Conservation (phyloP, 1,140 invertebrate genomes). For the Cydia pomonella region DNA sequence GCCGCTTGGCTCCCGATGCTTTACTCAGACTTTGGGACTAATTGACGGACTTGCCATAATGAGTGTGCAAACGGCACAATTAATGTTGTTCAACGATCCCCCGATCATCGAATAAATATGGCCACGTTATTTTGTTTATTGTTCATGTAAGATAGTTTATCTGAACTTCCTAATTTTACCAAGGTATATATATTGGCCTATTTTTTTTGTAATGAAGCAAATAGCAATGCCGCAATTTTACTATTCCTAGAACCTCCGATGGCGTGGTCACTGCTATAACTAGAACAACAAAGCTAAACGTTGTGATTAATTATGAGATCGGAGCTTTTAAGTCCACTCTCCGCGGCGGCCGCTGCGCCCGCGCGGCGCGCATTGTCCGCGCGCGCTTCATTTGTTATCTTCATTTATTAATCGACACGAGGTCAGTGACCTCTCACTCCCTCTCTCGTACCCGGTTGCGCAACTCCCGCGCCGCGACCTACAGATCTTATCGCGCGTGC, state of each 20-base stretch:
- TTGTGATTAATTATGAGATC: constrained; percentile 28
- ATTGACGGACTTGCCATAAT: neutral
- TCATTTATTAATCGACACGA: constrained; percentile 54
- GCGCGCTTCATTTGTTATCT: constrained; percentile 59
- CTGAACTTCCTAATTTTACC: neutral
- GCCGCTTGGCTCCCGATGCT: constrained; percentile 32
- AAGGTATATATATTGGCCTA: neutral
- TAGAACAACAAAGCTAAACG: constrained; percentile 30
- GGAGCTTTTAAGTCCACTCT: constrained; percentile 15
- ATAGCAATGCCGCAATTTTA: neutral
- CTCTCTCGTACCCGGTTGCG: constrained; percentile 5
- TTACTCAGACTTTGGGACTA: constrained; percentile 19
- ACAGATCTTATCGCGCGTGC: constrained; percentile 23
- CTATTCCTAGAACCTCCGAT: neutral
- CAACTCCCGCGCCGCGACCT: constrained; percentile 32
- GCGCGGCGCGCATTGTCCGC: constrained; percentile 41
- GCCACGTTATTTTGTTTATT: too few species aligned
- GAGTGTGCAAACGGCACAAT: neutral
- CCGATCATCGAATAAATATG: neutral
- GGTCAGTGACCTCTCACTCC: constrained; percentile 41
- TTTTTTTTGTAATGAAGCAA: neutral
- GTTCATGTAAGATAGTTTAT: too few species aligned
- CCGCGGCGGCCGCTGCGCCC: constrained; percentile 29
- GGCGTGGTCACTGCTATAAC: constrained; percentile 1
- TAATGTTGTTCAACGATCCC: neutral